Percentiles rank a stretch among this genome's conserved stretches.
These are phyloP conservation scores for Rhombomys opimus DNA, from an alignment of 2,113 vertebrate genomes.

Conservation along the genomic window DNA sequence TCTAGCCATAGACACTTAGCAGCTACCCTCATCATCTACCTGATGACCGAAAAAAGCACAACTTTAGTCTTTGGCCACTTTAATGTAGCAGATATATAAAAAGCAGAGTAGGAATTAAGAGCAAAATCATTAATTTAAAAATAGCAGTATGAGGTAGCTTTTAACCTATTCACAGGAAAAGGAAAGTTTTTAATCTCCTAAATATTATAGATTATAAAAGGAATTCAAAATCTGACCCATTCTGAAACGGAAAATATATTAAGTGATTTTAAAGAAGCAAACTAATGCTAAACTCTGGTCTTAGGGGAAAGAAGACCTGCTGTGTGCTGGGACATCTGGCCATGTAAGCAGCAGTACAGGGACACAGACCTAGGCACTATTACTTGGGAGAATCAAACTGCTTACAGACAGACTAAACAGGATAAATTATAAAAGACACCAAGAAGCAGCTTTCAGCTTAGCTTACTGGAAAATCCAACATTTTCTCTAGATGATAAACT, in stretches of 20 bases:
- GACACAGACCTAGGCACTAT: not conserved
- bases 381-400: not conserved
- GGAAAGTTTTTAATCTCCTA: constrained; percentile 13
- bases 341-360: not conserved
- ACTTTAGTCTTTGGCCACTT: constrained; percentile 67
- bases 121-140: constrained; percentile 66
- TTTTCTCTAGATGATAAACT: constrained; percentile 51
- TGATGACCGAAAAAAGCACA: constrained; percentile 27
- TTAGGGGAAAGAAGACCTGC: not conserved
- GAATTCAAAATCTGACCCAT: constrained; percentile 35
- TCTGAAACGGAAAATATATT: constrained; percentile 25
- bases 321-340: constrained; percentile 14
- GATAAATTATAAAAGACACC: not conserved
- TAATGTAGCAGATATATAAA: constrained; percentile 53
- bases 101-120: constrained; percentile 52
- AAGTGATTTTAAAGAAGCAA: constrained; percentile 37
- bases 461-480: constrained; percentile 48
- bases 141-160: constrained; percentile 58
- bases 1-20: constrained; percentile 86
- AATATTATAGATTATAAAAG: not conserved
- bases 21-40: constrained; percentile 82
- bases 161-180: constrained; percentile 30
- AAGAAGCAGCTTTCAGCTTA: constrained; percentile 56
- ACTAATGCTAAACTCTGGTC: not conserved
- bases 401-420: not conserved